phyloP scores from a whole-genome alignment of 2,113 vertebrate species.

The Passer domesticus region DNA sequence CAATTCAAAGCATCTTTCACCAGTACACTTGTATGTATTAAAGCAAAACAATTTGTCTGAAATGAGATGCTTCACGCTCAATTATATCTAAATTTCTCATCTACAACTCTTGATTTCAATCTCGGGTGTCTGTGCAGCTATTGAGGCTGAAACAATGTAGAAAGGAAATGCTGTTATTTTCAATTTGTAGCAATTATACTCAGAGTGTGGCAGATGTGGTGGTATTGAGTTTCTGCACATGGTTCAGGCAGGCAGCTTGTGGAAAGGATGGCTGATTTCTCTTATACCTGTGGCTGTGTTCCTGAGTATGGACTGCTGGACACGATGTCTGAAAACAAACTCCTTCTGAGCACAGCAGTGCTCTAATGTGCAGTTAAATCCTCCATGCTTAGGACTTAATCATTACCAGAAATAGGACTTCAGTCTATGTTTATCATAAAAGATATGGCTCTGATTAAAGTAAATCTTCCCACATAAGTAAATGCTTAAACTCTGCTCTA shows the following conservation, averaged over 20 bases:
- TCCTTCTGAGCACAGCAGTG: neutral
- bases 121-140: constrained; percentile 38
- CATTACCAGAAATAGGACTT: neutral
- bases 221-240: neutral
- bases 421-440: neutral
- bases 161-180: constrained; percentile 57
- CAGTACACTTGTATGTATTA: constrained; percentile 49
- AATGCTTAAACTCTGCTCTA: neutral
- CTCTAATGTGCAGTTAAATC: neutral
- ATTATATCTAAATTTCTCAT: constrained; percentile 68
- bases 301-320: neutral
- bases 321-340: neutral
- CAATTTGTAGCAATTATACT: constrained; percentile 57
- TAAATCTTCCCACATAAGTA: neutral
- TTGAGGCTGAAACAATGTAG: constrained; percentile 52
- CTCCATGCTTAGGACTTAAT: neutral
- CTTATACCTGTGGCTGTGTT: neutral
- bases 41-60: constrained; percentile 61
- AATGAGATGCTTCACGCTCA: constrained; percentile 65
- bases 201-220: neutral
- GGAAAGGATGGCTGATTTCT: neutral
- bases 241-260: neutral
- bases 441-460: neutral
- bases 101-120: constrained; percentile 67
- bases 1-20: constrained; percentile 65